Evolutionary conservation across 1,140 invertebrate genomes (phyloP).

Genomic region (Yoshiicerus persimilis): DNA sequence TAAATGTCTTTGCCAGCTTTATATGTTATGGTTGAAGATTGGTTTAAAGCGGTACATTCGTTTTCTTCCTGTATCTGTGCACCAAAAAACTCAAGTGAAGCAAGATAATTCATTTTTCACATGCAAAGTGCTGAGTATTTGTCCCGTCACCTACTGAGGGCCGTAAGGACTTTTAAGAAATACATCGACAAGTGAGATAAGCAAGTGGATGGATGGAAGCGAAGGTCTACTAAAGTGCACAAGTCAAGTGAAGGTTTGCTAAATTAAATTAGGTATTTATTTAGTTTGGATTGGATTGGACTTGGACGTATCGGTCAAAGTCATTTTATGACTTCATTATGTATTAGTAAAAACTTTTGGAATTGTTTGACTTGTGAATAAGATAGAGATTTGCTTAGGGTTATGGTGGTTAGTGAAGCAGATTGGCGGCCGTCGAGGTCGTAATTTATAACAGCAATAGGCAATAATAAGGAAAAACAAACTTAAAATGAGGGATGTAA

Average conservation of each 20-base stretch:
- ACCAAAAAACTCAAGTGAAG: neutral
- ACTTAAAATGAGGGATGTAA: constrained; percentile 1
- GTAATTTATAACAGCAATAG: neutral
- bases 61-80: neutral
- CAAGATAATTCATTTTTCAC: neutral
- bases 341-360: neutral
- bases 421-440: neutral
- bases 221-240: neutral
- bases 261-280: neutral
- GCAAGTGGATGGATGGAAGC: neutral
- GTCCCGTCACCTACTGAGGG: neutral
- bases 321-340: neutral
- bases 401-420: neutral
- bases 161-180: neutral
- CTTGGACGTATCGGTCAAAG: neutral
- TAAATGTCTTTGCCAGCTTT: neutral
- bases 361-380: neutral
- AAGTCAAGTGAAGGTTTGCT: neutral
- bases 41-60: neutral
- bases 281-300: neutral
- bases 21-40: neutral
- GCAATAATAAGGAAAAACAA: neutral
- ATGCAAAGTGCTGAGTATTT: neutral
- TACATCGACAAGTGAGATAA: neutral
- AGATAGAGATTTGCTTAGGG: neutral